A percentile compares a stretch with the other conserved stretches of the same genome.
These are phyloP conservation scores for Hydriomena furcata DNA, from an alignment of 2,888 invertebrate genomes.

Conservation along the genomic window DNA sequence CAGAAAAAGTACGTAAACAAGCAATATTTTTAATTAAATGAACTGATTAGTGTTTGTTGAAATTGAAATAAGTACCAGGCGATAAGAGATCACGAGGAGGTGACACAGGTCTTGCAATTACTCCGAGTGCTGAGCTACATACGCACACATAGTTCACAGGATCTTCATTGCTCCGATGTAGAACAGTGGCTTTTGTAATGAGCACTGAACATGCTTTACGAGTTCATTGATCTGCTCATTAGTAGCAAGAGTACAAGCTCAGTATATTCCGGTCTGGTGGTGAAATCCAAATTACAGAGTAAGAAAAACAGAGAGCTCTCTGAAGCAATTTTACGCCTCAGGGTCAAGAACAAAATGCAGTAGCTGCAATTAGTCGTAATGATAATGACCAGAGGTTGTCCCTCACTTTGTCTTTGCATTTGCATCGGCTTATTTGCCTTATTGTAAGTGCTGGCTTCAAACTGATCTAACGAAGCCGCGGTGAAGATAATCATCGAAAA, in stretches of 20 bases:
- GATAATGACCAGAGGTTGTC: constrained; percentile 15
- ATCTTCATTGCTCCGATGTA: constrained; percentile 4
- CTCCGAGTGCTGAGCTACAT: constrained; percentile 23
- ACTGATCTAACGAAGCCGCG: background rate
- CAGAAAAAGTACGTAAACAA: no score
- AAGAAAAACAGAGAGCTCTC: background rate
- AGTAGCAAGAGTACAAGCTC: constrained; percentile 7
- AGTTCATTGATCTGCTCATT: constrained; percentile 23
- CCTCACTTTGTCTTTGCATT: background rate
- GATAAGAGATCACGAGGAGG: constrained; percentile 36
- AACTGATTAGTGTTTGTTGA: constrained; percentile 6
- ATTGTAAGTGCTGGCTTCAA: background rate
- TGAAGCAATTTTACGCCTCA: constrained; percentile 12
- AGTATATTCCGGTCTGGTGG: constrained; percentile 3
- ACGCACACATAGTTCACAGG: constrained; percentile 17
- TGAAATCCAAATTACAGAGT: constrained; percentile 11
- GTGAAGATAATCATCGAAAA: no score
- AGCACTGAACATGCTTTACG: constrained; percentile 9
- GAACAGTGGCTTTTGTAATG: constrained; percentile 11
- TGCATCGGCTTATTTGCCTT: constrained; percentile 2
- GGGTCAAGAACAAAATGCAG: constrained; percentile 8
- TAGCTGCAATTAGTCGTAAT: constrained; percentile 14
- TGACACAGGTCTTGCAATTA: constrained; percentile 30
- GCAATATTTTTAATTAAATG: background rate
- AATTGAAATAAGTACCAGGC: constrained; percentile 25